phyloP scores from a whole-genome alignment of 2,888 invertebrate genomes.

The Pristionchus arcanus region DNA sequence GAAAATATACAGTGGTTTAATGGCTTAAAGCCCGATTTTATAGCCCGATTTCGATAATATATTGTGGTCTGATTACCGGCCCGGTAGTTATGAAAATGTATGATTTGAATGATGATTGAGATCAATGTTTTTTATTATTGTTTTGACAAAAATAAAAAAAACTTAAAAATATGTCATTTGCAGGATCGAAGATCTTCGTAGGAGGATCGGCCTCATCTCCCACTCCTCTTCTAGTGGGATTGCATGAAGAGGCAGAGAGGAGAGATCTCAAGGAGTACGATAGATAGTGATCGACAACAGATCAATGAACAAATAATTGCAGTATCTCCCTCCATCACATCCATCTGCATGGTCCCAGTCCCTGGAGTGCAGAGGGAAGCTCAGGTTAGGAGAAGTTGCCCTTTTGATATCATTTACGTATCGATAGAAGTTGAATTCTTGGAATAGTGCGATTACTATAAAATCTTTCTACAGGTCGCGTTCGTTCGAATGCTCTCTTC shows the following conservation, averaged over 20 bases:
- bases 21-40: no score
- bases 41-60: no score
- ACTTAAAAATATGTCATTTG: background rate
- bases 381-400: conserved; percentile 84
- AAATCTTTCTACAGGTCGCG: conserved; percentile 82
- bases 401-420: no score
- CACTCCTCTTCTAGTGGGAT: conserved; percentile 86
- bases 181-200: conserved; percentile 90
- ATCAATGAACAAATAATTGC: conserved; percentile 82
- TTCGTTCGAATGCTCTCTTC: conserved; percentile 91
- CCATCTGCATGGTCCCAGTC: conserved; percentile 91
- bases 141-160: no score
- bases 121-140: no score
- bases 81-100: no score
- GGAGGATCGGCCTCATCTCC: conserved; percentile 97
- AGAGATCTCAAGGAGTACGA: conserved; percentile 84
- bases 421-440: no score
- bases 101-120: background rate
- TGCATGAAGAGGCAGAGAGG: conserved; percentile 88
- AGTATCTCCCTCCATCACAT: conserved; percentile 91
- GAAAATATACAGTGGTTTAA: no score
- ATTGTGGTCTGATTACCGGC: no score
- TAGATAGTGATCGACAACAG: conserved; percentile 82
- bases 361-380: conserved; percentile 87
- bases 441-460: no score